Percentiles rank a stretch among this genome's conserved stretches.
Conservation (phyloP, 2,113 vertebrate genomes). For the Tonatia bakeri region DNA sequence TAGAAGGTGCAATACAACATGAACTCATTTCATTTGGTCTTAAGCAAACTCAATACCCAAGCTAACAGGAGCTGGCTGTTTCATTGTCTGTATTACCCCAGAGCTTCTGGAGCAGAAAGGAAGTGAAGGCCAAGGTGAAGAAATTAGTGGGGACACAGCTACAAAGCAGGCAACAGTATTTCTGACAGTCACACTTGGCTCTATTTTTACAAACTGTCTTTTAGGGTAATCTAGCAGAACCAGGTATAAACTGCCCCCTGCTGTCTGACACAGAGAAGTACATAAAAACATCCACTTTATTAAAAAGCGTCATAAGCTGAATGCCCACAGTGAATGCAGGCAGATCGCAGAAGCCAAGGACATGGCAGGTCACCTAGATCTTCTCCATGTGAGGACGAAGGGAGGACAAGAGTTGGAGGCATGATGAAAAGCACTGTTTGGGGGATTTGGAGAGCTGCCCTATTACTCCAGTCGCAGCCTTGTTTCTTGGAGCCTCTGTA, state of each 20-base stretch:
- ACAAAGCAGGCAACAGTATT: not conserved
- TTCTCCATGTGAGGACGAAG: not conserved
- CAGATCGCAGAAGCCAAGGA: not conserved
- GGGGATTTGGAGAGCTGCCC: not conserved
- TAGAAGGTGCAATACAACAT: fast-evolving
- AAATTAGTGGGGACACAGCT: not conserved
- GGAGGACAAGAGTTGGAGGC: not conserved
- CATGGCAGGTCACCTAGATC: not conserved
- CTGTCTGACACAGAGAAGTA: slow-evolving; percentile 37
- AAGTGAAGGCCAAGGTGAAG: not conserved
- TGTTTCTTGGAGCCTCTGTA: not conserved
- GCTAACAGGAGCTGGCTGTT: not conserved
- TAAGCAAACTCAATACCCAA: not conserved
- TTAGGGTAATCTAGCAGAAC: not conserved
- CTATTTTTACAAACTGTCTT: not conserved
- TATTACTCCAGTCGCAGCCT: not conserved
- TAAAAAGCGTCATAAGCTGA: not conserved
- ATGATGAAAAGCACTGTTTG: fast-evolving
- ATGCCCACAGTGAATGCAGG: not conserved
- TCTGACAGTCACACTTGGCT: not conserved
- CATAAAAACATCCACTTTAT: not conserved
- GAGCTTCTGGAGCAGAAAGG: not conserved
- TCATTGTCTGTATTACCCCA: not conserved
- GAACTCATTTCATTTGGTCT: not conserved
- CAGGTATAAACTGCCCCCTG: slow-evolving; percentile 61